Conservation (phyloP, 2,797 vertebrate species). For the Acrossocheilus fasciatus region DNA sequence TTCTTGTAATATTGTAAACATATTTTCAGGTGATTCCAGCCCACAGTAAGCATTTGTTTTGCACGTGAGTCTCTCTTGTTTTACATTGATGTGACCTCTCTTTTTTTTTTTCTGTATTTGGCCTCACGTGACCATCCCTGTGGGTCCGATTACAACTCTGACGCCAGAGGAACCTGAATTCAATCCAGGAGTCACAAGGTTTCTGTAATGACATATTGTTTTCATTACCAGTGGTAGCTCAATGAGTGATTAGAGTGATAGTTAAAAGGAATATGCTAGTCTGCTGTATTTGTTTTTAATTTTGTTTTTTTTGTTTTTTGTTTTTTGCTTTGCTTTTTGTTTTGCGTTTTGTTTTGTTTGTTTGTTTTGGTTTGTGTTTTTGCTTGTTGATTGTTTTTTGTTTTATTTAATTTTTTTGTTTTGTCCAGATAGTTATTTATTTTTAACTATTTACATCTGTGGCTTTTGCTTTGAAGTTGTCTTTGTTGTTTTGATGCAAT, state of each 20-base stretch:
- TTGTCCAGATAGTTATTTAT: background rate
- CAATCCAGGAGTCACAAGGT: slow-evolving; percentile 17
- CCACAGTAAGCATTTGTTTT: background rate
- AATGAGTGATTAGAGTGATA: background rate
- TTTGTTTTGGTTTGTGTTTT: background rate
- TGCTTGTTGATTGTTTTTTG: background rate
- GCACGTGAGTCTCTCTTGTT: background rate
- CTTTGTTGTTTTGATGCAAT: slow-evolving; percentile 34
- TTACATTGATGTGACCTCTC: background rate
- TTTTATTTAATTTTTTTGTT: background rate
- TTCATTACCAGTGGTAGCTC: background rate
- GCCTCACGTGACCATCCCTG: background rate
- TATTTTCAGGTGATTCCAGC: background rate
- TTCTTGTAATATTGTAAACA: background rate
- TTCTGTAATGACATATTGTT: background rate
- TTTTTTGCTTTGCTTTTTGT: background rate
- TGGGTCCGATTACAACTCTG: background rate
- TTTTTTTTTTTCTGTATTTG: background rate
- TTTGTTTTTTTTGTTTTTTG: too few species aligned
- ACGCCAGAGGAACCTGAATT: slow-evolving; percentile 12
- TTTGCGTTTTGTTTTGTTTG: background rate
- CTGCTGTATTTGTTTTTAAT: background rate
- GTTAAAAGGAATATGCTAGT: background rate
- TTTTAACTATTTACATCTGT: slow-evolving; percentile 9
- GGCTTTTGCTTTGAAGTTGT: slow-evolving; percentile 8